Base-by-base conservation (phyloP, 2,113 vertebrate genomes). In the Coreoperca whiteheadi region DNA sequence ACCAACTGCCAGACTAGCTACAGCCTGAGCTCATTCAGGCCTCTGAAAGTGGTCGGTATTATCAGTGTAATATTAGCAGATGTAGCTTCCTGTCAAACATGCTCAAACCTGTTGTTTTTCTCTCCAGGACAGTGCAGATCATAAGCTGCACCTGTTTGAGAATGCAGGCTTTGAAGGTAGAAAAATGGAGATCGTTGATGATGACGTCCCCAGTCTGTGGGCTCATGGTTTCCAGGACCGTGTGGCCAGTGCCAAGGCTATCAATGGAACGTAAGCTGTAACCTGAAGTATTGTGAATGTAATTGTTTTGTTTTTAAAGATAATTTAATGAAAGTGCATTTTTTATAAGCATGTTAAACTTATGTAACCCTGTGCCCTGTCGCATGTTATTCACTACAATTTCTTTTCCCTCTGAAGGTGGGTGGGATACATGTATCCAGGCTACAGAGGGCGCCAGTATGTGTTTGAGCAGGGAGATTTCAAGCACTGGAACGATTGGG, bases 401-500 rank as follows among this genome's bases (percentile, higher is more conserved):
- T 51, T 77, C 9, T 79, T 2, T 46, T 51, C 16, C 30, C 46
- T 74, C 5, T 68, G n/a, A 94, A 98, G 97, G 73, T 98, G 97
- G 97, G 97, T 97, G 34, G 97, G 96, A 81, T 98, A 98, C 51
- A 96, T 96, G 92, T 98, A 96, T 88, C 97, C 97, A 0, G 97
- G 97, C 28, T 98, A 98, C 91, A 95, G 97, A n/a, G 97, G 97
- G 61, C 94, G 91, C 81, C 97, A 98, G 94, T 97, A 95, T 59
- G 95, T 97, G 88, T 96, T 98, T 0, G 96, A 97, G 94, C 95
- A 93, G 71, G 97, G 96, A 21, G 97, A 98, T 53, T 98, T 96
- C 94, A 95, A 96, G 68, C 97, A 98, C 95, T 98, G 97, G 97
- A 98, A 98, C 7, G 96, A 97, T 69, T 98, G 97, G 97, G 96